A percentile compares a stretch with the other conserved stretches of the same genome.
Evolutionary conservation across 2,797 vertebrate genomes (phyloP).

Genomic region (Ibycter americanus): DNA sequence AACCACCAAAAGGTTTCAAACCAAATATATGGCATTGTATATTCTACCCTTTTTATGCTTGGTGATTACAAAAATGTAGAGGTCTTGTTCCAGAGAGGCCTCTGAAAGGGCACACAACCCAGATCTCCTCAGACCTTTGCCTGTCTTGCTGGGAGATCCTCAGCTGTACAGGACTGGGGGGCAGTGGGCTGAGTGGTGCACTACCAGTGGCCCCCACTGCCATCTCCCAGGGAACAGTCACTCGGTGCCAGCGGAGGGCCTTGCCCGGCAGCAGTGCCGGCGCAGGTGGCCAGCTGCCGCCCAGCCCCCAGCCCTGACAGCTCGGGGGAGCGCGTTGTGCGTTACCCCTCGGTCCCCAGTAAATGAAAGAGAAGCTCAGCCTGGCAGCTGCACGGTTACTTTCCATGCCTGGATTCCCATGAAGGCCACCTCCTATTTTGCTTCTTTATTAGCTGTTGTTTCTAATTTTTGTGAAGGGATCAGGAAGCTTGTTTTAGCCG

Average conservation of each 20-base stretch:
- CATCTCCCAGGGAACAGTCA: not conserved
- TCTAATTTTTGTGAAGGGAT: constrained; percentile 43
- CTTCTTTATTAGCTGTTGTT: constrained; percentile 51
- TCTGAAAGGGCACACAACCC: not conserved
- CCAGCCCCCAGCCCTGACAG: not conserved
- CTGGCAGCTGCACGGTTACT: not conserved
- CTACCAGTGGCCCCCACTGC: not conserved
- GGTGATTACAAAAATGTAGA: not conserved
- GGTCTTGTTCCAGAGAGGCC: not conserved
- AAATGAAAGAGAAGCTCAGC: not conserved
- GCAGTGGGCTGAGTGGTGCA: not conserved
- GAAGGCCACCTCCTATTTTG: not conserved
- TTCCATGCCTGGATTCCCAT: not conserved
- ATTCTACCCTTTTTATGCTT: not conserved
- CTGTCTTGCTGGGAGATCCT: not conserved
- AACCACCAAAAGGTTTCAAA: not conserved
- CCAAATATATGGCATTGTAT: not conserved
- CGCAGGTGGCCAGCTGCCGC: not conserved
- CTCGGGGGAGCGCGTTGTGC: not conserved
- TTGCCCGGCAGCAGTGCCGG: fast-evolving
- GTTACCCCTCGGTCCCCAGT: not conserved
- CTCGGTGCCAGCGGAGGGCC: not conserved
- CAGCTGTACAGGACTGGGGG: not conserved
- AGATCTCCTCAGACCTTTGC: not conserved
- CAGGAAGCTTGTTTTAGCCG: not conserved